These are phyloP conservation scores for Psittacula echo DNA, from an alignment of 2,797 vertebrate genomes.

Conservation along the genomic window DNA sequence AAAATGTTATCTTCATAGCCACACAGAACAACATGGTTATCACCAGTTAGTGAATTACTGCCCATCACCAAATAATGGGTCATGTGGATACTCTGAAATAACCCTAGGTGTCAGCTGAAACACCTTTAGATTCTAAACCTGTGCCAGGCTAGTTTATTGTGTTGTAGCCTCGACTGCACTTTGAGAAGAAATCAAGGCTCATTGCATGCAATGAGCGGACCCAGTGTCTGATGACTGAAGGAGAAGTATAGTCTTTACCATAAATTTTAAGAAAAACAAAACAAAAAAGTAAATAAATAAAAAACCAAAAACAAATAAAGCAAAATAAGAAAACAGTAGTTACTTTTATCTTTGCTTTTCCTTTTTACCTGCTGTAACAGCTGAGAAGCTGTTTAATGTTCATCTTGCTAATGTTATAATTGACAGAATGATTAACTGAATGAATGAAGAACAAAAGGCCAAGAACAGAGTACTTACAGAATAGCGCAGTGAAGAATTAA, in stretches of 20 bases:
- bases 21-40: background rate
- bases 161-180: background rate
- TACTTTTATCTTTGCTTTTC: background rate
- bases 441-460: slow-evolving; percentile 25
- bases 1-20: background rate
- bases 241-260: background rate
- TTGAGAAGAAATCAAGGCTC: background rate
- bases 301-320: background rate
- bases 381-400: slow-evolving; percentile 8
- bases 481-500: slow-evolving; percentile 26
- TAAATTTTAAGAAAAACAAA: background rate
- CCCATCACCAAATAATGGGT: background rate
- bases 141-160: background rate
- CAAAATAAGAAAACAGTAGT: background rate
- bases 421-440: slow-evolving; percentile 41
- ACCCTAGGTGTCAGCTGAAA: background rate
- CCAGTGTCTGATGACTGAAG: background rate
- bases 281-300: background rate
- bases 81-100: background rate
- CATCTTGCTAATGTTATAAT: slow-evolving; percentile 2
- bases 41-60: background rate
- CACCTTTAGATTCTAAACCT: background rate
- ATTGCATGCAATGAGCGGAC: background rate
- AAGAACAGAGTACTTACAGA: slow-evolving; percentile 3
- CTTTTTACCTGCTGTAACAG: background rate